These are phyloP conservation scores for Gadopsis bispinosus DNA, from an alignment of 2,797 vertebrate species.

Conservation along the genomic window DNA sequence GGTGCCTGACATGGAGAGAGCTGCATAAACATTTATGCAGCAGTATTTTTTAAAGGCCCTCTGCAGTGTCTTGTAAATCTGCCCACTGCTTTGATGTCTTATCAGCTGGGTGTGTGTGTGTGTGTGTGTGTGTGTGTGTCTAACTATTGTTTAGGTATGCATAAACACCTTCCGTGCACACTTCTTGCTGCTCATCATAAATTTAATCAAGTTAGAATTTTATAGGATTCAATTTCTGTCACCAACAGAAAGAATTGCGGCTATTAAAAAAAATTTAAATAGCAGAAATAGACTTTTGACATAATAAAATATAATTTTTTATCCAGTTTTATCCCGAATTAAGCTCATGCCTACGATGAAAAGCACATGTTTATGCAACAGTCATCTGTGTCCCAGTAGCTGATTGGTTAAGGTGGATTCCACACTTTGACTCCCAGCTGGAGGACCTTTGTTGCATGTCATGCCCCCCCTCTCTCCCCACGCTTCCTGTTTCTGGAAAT, in stretches of 20 bases:
- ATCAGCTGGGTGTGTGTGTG: conserved; percentile 82
- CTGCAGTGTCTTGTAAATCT: conserved; percentile 88
- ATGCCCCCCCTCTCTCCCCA: no score
- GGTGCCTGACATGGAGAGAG: conserved; percentile 84
- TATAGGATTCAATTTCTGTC: neutral
- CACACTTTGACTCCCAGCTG: no score
- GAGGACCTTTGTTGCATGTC: no score
- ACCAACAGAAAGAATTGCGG: neutral
- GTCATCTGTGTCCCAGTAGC: neutral
- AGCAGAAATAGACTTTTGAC: neutral
- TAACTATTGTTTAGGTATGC: conserved; percentile 47
- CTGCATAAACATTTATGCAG: conserved; percentile 93
- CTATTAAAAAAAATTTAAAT: neutral
- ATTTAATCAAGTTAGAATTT: conserved; percentile 9
- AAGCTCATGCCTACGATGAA: neutral
- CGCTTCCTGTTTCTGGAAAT: neutral
- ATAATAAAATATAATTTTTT: neutral
- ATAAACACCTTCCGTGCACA: conserved; percentile 14
- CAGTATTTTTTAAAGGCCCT: conserved; percentile 89
- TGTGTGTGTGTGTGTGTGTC: conserved; percentile 42
- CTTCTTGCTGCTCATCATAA: conserved; percentile 24
- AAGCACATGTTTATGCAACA: neutral
- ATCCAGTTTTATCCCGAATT: neutral
- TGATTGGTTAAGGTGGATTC: neutral
- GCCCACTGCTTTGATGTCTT: conserved; percentile 91